Evolutionary conservation across 2,113 vertebrate genomes (phyloP).

Genomic region (Gnathonemus longibarbis): DNA sequence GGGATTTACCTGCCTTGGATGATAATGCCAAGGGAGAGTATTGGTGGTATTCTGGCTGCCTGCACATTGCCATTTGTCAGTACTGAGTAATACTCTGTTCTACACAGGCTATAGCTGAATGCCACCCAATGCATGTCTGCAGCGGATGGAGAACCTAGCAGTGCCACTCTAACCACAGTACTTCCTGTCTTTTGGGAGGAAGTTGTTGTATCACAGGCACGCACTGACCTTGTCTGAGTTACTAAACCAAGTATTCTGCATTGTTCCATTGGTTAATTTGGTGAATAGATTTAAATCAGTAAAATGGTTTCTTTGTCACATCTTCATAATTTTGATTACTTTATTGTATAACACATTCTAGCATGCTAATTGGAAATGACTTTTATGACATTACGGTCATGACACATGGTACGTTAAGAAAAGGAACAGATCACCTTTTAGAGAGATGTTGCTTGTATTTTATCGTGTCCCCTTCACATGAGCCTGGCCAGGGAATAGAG

Average conservation of each 20-base stretch:
- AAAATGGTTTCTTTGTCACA: background rate
- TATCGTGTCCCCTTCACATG: background rate
- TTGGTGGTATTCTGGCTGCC: background rate
- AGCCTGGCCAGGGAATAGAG: background rate
- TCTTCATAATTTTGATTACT: background rate
- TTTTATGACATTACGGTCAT: background rate
- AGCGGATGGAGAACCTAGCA: background rate
- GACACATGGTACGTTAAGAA: background rate
- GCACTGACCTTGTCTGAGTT: background rate
- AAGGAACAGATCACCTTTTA: background rate
- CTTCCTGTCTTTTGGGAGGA: background rate
- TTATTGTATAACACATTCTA: background rate
- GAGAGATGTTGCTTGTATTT: background rate
- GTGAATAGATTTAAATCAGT: background rate
- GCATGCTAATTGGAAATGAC: background rate
- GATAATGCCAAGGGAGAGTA: background rate
- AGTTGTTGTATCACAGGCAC: background rate
- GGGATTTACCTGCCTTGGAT: background rate
- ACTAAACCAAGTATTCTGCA: background rate
- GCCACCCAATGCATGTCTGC: background rate
- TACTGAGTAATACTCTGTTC: background rate
- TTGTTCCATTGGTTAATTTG: background rate
- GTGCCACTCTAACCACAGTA: background rate
- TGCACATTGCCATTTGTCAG: background rate
- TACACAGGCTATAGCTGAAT: background rate